Conservation (phyloP, 2,113 vertebrate species). For the Okapia johnstoni region DNA sequence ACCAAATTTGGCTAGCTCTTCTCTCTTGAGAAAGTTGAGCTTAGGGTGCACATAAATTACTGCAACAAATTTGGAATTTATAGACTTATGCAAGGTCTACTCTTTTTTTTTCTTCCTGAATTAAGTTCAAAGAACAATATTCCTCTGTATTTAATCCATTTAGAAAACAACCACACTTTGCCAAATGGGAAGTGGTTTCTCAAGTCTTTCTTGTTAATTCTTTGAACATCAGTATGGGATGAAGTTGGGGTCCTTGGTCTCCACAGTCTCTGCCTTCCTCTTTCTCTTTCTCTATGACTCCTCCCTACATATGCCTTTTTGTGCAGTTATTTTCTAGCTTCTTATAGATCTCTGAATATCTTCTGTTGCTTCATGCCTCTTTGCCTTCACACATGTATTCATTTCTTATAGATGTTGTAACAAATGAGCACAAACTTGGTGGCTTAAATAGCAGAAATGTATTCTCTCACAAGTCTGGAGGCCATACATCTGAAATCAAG, state of each 20-base stretch:
- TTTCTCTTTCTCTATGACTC: neutral
- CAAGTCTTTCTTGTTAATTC: neutral
- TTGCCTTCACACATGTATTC: neutral
- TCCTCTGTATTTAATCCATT: neutral
- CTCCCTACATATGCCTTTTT: neutral
- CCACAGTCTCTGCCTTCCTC: neutral
- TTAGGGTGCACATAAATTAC: neutral
- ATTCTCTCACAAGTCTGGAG: neutral
- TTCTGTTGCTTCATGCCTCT: neutral
- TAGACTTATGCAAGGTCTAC: neutral
- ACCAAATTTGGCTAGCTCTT: neutral
- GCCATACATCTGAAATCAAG: neutral
- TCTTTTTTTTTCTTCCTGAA: neutral
- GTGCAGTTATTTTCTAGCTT: neutral
- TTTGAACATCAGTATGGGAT: neutral
- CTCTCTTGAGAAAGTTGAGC: neutral
- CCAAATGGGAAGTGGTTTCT: neutral
- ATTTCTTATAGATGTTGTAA: neutral
- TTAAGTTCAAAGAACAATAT: slow-evolving; percentile 5
- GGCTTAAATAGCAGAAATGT: neutral
- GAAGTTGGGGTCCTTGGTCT: neutral
- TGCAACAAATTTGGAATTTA: neutral
- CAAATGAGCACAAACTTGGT: neutral
- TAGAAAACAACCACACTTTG: neutral
- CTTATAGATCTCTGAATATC: neutral